Base-by-base conservation (phyloP, 2,888 invertebrate species). In the Acanthoscelides obtectus region DNA sequence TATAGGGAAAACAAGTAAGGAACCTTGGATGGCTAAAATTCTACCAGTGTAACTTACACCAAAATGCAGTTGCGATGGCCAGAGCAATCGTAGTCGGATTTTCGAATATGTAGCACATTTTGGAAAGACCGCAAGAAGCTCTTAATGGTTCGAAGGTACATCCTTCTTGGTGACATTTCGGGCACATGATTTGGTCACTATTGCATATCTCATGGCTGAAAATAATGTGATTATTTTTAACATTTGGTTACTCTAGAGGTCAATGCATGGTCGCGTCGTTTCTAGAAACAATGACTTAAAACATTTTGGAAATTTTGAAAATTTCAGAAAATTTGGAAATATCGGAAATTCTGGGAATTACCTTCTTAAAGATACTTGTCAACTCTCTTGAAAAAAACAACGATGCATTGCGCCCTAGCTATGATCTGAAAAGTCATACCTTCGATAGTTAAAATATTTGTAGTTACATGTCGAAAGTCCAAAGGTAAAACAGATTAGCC, bases 401-500 rank as follows among this genome's bases (percentile, higher is more conserved):
- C n/a, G n/a, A n/a, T n/a, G n/a, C n/a, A n/a, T n/a, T n/a, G n/a
- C n/a, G n/a, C n/a, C n/a, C n/a, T n/a, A n/a, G n/a, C n/a, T n/a
- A n/a, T n/a, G n/a, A n/a, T n/a, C n/a, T n/a, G n/a, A n/a, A n/a
- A 45, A 64, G 20, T 2, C 21, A 65, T 66, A 74, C 74, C 74
- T 72, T 66, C 70, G 71, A n/a, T 64, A 22, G 66, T 72, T 74
- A n/a, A 65, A 66, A 22, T 22, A 3, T 17, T 1, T 21, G 17
- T 70, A 69, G n/a, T 12, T n/a, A 2, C 71, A 64, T 3, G 71
- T 71, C 1, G 22, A 22, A 19, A 86, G 75, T 69, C 87, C 87
- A 72, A 83, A 84, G 5, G 85, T 70, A 73, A 87, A 84, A 74
- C 85, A 85, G 3, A 87, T 65, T 21, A 86, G 68, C 20, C 88